Conservation (phyloP, 2,797 vertebrate species). For the Oceanodroma leucorhoa region DNA sequence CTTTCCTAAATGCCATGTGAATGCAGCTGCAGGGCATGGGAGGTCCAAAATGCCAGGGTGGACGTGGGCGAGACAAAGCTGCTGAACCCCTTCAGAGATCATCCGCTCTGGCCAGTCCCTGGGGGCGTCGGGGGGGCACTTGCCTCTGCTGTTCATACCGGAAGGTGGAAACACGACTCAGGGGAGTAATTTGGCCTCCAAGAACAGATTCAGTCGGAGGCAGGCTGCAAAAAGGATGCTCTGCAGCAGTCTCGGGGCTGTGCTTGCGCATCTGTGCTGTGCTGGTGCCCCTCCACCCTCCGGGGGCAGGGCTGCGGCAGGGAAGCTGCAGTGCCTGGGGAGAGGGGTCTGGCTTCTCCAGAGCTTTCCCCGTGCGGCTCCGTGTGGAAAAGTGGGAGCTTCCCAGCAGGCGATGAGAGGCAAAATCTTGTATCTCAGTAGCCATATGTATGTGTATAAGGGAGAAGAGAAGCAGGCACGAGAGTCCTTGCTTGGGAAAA, state of each 20-base stretch:
- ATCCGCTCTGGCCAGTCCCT: not conserved
- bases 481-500: not conserved
- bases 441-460: accelerated
- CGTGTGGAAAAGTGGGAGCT: not conserved
- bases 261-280: too few relatives aligned
- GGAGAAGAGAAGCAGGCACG: accelerated
- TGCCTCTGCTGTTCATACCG: not conserved
- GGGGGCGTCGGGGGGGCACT: accelerated
- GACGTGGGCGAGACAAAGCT: not conserved
- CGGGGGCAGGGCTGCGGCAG: accelerated
- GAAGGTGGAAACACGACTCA: not conserved
- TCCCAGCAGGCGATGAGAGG: not conserved
- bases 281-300: not conserved
- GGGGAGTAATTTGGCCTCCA: not conserved
- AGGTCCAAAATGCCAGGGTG: not conserved
- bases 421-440: accelerated
- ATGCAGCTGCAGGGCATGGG: not conserved
- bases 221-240: not conserved
- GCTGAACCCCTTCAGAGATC: not conserved
- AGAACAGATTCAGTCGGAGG: accelerated
- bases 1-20: not conserved
- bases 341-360: not conserved
- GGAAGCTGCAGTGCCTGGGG: not conserved
- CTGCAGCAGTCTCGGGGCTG: not conserved
- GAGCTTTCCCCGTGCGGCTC: not conserved